phyloP scores from a whole-genome alignment of 2,113 vertebrate genomes.

The Girardinichthys multiradiatus region DNA sequence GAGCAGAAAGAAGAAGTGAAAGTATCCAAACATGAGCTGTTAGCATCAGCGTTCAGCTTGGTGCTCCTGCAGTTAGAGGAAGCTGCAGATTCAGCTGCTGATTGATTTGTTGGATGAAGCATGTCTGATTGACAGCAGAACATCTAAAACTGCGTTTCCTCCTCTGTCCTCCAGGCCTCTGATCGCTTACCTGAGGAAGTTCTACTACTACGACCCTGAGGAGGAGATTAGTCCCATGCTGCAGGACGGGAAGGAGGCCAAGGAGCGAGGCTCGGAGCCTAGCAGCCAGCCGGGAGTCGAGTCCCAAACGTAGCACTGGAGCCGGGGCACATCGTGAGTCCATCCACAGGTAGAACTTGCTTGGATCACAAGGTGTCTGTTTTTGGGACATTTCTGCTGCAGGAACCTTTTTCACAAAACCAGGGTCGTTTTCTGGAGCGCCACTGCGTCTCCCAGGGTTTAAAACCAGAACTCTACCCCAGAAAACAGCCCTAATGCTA shows the following conservation, averaged over 20 bases:
- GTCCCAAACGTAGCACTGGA: constrained; percentile 84
- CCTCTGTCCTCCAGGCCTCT: constrained; percentile 82
- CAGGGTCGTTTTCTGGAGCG: too few species aligned
- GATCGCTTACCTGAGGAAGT: constrained; percentile 93
- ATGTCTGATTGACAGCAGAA: too few species aligned
- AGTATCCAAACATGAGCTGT: background rate
- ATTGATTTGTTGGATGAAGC: background rate
- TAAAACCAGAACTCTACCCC: too few species aligned
- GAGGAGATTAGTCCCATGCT: constrained; percentile 91
- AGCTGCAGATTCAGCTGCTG: background rate
- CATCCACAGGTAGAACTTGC: too few species aligned
- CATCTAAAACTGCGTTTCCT: background rate
- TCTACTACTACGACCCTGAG: constrained; percentile 97
- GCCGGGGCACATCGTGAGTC: constrained; percentile 45
- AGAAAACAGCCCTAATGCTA: too few species aligned
- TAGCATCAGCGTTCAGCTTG: background rate
- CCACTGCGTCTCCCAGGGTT: too few species aligned
- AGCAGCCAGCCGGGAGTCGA: constrained; percentile 76
- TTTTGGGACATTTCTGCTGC: too few species aligned
- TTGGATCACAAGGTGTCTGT: too few species aligned
- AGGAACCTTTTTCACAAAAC: too few species aligned
- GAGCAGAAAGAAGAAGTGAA: constrained; percentile 7
- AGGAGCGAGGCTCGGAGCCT: constrained; percentile 77
- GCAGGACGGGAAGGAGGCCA: constrained; percentile 73
- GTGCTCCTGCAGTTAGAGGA: background rate